These are phyloP conservation scores for Genyomyrus donnyi DNA, from an alignment of 2,113 vertebrate genomes.

Conservation along the genomic window DNA sequence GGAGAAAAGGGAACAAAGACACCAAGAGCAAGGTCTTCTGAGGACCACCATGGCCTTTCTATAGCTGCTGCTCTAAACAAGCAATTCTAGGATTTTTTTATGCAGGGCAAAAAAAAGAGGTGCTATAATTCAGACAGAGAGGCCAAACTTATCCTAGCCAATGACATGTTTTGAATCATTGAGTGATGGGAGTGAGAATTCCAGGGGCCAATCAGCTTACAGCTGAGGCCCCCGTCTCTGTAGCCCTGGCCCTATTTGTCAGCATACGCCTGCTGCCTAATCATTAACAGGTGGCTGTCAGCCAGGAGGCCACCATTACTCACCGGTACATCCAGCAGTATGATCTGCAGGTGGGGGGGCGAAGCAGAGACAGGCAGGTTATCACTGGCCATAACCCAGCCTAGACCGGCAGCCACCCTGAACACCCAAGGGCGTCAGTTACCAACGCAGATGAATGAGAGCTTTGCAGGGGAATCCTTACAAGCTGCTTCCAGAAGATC, in stretches of 20 bases:
- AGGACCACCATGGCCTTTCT: neutral
- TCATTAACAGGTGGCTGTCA: neutral
- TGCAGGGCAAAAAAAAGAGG: neutral
- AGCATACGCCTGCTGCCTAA: neutral
- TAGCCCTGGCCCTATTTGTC: neutral
- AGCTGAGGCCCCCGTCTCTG: neutral
- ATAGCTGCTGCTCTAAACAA: neutral
- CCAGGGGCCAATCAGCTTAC: neutral
- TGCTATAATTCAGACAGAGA: neutral
- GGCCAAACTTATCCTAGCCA: neutral
- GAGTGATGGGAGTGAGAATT: neutral
- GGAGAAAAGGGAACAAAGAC: neutral
- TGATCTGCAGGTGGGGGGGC: constrained; percentile 73
- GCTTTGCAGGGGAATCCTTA: neutral
- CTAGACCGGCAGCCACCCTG: neutral
- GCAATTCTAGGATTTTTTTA: neutral
- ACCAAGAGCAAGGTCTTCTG: neutral
- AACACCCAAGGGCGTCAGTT: neutral
- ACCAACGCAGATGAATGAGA: neutral
- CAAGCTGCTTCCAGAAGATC: neutral
- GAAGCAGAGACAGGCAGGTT: constrained; percentile 57
- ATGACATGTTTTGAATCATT: neutral
- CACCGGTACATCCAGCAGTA: constrained; percentile 87
- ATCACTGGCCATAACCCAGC: constrained; percentile 33
- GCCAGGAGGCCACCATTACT: constrained; percentile 56